A percentile compares a stretch with the other conserved stretches of the same genome.
These are phyloP conservation scores for Thera britannica DNA, from an alignment of 2,888 invertebrate species.

Conservation along the genomic window DNA sequence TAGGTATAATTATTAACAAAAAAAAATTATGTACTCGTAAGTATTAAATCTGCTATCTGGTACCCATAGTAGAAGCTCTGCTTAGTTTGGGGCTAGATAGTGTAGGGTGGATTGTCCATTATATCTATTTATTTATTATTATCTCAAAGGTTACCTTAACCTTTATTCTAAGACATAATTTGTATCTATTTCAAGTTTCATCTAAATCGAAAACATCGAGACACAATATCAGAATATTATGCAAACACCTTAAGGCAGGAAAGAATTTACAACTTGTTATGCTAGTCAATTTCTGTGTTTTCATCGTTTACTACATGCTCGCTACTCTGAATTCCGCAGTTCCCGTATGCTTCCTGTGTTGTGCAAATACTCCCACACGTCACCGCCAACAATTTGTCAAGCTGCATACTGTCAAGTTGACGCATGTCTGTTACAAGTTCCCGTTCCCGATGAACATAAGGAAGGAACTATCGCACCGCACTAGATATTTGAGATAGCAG, in stretches of 20 bases:
- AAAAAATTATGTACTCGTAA: too few relatives aligned
- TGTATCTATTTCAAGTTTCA: not conserved
- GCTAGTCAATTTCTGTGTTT: conserved; percentile 23
- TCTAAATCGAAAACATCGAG: too few relatives aligned
- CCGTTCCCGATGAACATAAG: conserved; percentile 37
- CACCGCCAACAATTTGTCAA: conserved; percentile 50
- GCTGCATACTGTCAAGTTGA: conserved; percentile 33
- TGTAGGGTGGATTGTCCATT: too few relatives aligned
- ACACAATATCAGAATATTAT: too few relatives aligned
- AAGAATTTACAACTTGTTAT: conserved; percentile 24
- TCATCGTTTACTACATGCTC: conserved; percentile 23
- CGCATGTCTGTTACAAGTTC: conserved; percentile 46
- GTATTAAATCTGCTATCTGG: too few relatives aligned
- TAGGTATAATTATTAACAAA: too few relatives aligned
- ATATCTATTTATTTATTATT: too few relatives aligned
- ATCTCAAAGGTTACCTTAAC: too few relatives aligned
- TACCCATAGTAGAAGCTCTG: too few relatives aligned
- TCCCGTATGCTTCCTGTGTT: conserved; percentile 11
- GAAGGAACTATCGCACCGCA: conserved; percentile 44
- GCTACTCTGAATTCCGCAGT: conserved; percentile 4
- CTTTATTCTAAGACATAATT: too few relatives aligned
- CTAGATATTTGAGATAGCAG: conserved; percentile 47
- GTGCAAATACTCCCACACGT: conserved; percentile 35
- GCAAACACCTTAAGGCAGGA: too few relatives aligned
- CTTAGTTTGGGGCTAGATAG: too few relatives aligned